Percentiles rank a stretch among this genome's conserved stretches.
Evolutionary conservation across 2,797 vertebrate genomes (phyloP).

Genomic region (Coranthus polyacanthus): DNA sequence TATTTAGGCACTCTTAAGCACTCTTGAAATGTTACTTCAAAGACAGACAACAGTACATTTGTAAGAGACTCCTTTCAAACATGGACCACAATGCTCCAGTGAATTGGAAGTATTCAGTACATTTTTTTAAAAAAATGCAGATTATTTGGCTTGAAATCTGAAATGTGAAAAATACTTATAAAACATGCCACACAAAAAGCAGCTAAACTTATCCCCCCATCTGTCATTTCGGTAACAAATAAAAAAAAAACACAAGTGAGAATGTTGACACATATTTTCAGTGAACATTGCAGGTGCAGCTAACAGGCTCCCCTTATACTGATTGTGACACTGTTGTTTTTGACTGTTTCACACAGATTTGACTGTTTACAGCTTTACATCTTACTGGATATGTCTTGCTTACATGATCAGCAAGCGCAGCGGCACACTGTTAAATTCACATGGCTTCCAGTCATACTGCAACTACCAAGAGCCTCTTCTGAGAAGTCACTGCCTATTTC

Average conservation of each 20-base stretch:
- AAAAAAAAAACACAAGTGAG: conserved; percentile 58
- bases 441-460: conserved; percentile 78
- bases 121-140: conserved; percentile 8
- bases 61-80: neutral
- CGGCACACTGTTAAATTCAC: conserved; percentile 41
- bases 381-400: conserved; percentile 47
- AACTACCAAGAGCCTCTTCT: conserved; percentile 76
- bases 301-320: conserved; percentile 15
- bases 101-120: neutral
- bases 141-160: neutral
- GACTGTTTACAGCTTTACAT: conserved; percentile 27
- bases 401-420: conserved; percentile 29
- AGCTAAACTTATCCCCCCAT: conserved; percentile 13
- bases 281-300: conserved; percentile 46
- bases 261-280: conserved; percentile 61
- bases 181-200: conserved; percentile 15
- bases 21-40: neutral
- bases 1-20: too few relatives aligned
- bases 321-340: conserved; percentile 13
- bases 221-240: conserved; percentile 46
- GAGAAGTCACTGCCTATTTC: conserved; percentile 79
- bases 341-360: conserved; percentile 24
- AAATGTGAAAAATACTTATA: neutral
- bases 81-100: neutral
- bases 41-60: neutral